Base-by-base conservation (phyloP, 2,113 vertebrate genomes). In the Penelope pileata region DNA sequence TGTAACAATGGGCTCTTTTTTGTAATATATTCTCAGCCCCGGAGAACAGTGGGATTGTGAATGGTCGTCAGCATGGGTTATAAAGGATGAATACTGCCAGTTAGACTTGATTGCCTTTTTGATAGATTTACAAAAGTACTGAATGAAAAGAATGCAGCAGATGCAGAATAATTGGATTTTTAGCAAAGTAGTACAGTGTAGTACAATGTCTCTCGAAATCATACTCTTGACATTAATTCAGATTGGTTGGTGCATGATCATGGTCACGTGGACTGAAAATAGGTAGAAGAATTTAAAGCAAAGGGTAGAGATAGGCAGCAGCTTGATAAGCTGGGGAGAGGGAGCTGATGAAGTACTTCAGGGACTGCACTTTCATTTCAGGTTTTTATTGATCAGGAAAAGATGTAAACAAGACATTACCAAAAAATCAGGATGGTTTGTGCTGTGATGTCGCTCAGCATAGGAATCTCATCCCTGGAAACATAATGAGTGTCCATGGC, bases 21-120 rank as follows among this genome's bases (percentile, higher is more conserved):
- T 86, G 18, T 72, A 75, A 72, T 83, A 43, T 85, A 23, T 92
- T 84, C 68, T 70, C 47, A 34, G 76, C 73, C 66, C 60, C 60
- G 53, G 38, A 88, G 56, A 90, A 36, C 73, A 73, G 86, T 56
- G 74, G 77, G 74, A 60, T 80, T 92, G 64, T 0, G 0, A 62
- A n/a, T 16, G 5, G 86, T 76, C 1, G 0, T 92, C 95, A 88
- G 79, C 73, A 0, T 64, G 64, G 50, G 30, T 83, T 95, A 36
- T 48, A 50, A 36, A 80, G 90, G 77, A 86, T 88, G 88, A 96
- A 94, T 83, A 62, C 91, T 91, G 94, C 93, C 91, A 95, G 91
- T 95, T 93, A 94, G 88, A 75, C 85, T 93, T 95, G 93, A 96
- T 96, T 97, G 93, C 86, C 64, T 95, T 95, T 96, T 90, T 96